Conservation (phyloP, 2,113 vertebrate genomes). For the Tachuris rubrigastra region DNA sequence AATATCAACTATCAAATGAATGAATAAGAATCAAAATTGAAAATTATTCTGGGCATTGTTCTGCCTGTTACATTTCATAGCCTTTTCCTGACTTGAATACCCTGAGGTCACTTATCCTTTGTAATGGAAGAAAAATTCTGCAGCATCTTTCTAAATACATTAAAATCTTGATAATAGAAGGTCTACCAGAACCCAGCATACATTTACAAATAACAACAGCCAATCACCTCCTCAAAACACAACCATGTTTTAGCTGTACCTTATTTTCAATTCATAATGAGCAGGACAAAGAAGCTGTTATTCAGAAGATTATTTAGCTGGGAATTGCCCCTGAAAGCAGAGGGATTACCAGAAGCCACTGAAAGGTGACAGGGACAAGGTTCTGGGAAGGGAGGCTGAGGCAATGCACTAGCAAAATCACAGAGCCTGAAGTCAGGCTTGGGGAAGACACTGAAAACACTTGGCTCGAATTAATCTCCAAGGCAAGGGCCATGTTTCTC, state of each 20-base stretch:
- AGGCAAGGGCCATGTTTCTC: not conserved
- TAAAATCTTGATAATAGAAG: slow-evolving; percentile 32
- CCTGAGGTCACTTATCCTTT: slow-evolving; percentile 10
- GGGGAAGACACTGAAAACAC: not conserved
- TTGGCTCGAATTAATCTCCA: not conserved
- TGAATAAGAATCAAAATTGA: not conserved
- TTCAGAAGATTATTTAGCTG: not conserved
- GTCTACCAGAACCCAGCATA: not conserved
- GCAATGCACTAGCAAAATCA: not conserved
- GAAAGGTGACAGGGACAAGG: not conserved
- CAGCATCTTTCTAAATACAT: slow-evolving; percentile 2
- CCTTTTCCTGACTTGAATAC: slow-evolving; percentile 53
- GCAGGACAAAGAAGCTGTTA: not conserved
- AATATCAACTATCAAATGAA: not conserved
- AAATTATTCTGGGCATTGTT: not conserved
- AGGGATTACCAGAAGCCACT: not conserved
- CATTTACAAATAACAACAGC: slow-evolving; percentile 12
- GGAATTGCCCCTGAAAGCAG: not conserved
- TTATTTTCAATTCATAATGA: not conserved
- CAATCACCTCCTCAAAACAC: not conserved
- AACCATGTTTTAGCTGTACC: not conserved
- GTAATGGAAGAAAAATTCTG: not conserved
- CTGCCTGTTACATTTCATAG: slow-evolving; percentile 25
- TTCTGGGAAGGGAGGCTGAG: not conserved
- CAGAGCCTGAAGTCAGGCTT: not conserved